Conservation (phyloP, 2,113 vertebrate species). For the Halcyon senegalensis region DNA sequence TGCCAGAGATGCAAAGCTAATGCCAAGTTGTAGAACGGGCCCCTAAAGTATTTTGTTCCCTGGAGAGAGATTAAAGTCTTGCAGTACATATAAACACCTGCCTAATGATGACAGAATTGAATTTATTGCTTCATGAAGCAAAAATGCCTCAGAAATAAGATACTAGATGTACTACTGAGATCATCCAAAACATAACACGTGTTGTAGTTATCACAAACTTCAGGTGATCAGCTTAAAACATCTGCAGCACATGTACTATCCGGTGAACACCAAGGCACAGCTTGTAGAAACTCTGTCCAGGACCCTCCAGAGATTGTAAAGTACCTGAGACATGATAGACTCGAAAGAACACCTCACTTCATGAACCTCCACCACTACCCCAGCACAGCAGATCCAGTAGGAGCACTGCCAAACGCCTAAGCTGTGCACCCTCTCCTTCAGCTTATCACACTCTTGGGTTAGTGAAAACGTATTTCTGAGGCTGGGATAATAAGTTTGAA, state of each 20-base stretch:
- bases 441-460: slow-evolving; percentile 57
- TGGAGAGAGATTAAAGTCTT: slow-evolving; percentile 57
- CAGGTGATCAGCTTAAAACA: slow-evolving; percentile 47
- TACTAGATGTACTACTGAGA: slow-evolving; percentile 3
- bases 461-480: slow-evolving; percentile 73
- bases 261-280: slow-evolving; percentile 38
- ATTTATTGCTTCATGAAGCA: slow-evolving; percentile 58
- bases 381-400: slow-evolving; percentile 24
- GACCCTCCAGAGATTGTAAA: slow-evolving; percentile 43
- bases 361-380: slow-evolving; percentile 18
- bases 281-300: not conserved
- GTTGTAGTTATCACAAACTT: slow-evolving; percentile 40
- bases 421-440: slow-evolving; percentile 32
- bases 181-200: slow-evolving; percentile 24
- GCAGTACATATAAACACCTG: slow-evolving; percentile 65
- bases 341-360: slow-evolving; percentile 48
- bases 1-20: slow-evolving; percentile 34
- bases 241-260: slow-evolving; percentile 46
- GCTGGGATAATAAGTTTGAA: slow-evolving; percentile 62
- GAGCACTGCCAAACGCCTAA: slow-evolving; percentile 54
- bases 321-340: slow-evolving; percentile 28
- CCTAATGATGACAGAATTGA: slow-evolving; percentile 54
- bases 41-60: slow-evolving; percentile 35
- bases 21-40: not conserved
- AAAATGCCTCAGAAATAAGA: slow-evolving; percentile 67